Percentiles rank a stretch among this genome's conserved stretches.
These are phyloP conservation scores for Mus pahari DNA, from an alignment of 2,113 vertebrate genomes.

Conservation along the genomic window DNA sequence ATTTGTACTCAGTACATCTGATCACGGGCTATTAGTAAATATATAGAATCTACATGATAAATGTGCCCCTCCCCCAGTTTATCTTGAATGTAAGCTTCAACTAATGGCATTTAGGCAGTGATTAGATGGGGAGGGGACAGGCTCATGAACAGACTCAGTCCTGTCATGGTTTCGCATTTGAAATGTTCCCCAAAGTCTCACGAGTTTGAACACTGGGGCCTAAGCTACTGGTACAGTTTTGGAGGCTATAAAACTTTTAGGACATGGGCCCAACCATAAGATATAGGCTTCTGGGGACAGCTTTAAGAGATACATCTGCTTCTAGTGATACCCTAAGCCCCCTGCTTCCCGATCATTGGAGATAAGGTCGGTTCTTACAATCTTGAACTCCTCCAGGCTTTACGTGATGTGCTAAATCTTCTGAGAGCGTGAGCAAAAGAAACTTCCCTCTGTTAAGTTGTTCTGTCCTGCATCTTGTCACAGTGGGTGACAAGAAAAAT, in stretches of 20 bases:
- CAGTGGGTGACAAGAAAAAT: neutral
- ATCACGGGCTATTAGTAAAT: neutral
- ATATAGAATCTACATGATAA: neutral
- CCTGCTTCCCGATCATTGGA: neutral
- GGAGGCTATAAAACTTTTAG: neutral
- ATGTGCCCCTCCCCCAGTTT: neutral
- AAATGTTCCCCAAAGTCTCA: neutral
- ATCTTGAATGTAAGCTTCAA: neutral
- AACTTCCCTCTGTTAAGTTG: neutral
- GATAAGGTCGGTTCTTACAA: neutral
- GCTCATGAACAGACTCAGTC: neutral
- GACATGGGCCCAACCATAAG: neutral
- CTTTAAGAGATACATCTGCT: neutral
- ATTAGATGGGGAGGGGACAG: neutral
- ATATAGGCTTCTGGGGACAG: neutral
- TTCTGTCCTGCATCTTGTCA: neutral
- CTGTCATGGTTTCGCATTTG: neutral
- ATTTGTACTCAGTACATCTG: neutral
- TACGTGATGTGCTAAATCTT: neutral
- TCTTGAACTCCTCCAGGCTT: neutral
- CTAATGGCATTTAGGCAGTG: neutral
- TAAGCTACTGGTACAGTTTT: neutral
- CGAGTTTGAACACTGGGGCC: neutral
- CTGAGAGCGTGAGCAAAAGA: neutral
- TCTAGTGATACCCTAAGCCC: neutral